These are phyloP conservation scores for Phenganax stokvisi DNA, from an alignment of 92 coral and sea anemone species.

Conservation along the genomic window DNA sequence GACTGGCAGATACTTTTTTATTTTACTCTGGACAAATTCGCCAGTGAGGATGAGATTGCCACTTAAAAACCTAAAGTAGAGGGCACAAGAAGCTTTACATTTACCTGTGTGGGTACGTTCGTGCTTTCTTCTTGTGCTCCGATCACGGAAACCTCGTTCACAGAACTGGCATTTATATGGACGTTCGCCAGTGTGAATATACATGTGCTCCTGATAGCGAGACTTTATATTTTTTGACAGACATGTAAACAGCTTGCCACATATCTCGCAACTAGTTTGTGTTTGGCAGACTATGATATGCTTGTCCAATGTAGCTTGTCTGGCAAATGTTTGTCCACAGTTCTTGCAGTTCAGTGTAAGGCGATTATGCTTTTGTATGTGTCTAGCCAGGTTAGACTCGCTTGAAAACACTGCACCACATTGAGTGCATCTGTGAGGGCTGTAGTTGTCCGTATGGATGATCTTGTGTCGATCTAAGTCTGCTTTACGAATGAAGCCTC, in stretches of 20 bases:
- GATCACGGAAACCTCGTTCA: slow-evolving; percentile 35
- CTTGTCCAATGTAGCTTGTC: slow-evolving; percentile 8
- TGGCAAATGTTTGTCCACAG: slow-evolving; percentile 14
- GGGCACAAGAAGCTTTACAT: no score
- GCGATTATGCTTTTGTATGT: slow-evolving; percentile 21
- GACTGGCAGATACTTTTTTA: no score
- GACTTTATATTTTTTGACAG: slow-evolving; percentile 21
- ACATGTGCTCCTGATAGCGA: slow-evolving; percentile 41
- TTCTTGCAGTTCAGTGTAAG: slow-evolving; percentile 10
- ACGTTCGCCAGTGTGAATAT: slow-evolving; percentile 25
- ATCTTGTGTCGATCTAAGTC: slow-evolving; percentile 27
- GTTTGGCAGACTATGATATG: slow-evolving; percentile 19
- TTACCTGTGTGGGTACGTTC: slow-evolving; percentile 25
- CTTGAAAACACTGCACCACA: slow-evolving; percentile 27
- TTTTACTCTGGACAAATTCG: no score
- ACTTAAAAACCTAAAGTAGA: no score
- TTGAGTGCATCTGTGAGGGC: slow-evolving; percentile 7
- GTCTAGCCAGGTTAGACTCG: slow-evolving; percentile 2
- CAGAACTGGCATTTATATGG: slow-evolving; percentile 41
- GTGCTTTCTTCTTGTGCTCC: slow-evolving; percentile 36
- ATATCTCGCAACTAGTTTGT: slow-evolving; percentile 21
- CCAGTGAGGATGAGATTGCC: no score
- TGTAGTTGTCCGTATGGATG: slow-evolving; percentile 14
- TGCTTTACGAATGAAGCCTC: slow-evolving; percentile 26
- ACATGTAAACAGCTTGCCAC: slow-evolving; percentile 28